Evolutionary conservation across 2,797 vertebrate genomes (phyloP), one percentile per base, ranked within the genome.

Genomic region (Gymnocypris eckloni): DNA sequence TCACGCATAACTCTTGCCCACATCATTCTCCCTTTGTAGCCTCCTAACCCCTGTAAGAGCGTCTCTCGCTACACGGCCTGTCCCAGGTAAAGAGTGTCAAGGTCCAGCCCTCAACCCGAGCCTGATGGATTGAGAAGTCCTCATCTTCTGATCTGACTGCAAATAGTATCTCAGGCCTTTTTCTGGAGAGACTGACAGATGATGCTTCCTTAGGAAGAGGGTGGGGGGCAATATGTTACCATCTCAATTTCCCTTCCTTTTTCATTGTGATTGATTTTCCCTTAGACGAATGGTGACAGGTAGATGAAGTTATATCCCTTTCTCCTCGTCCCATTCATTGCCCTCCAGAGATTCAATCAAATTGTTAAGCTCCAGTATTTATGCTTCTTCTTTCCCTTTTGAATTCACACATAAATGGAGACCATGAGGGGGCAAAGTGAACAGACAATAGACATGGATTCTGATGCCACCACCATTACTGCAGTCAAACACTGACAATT

Each of bases 251-350:
- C 86, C 70, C 84, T 79, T 73, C 73, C 85, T 83, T 82, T 88
- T 88, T 89, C 79, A 87, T 28, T 48, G 39, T 87, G 88, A 90
- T 88, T 88, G 90, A 90, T 89, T 86, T 76, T 80, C 70, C 69
- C 54, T 76, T 54, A 59, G 78, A 88, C 75, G 72, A 85, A 82
- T 84, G 76, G 67, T 89, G 90, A 84, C 88, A 85, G 87, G 79
- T 86, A 86, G 89, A 90, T 88, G 82, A 88, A 87, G 87, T 89
- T 89, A 86, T 84, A 89, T 86, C 84, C 79, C 79, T 87, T 88
- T 77, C 20, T 76, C 41, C 71, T 84, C 79, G 54, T 87, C 75
- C 67, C 72, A 76, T 79, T 82, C 77, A 61, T 81, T 81, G 78
- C 87, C 82, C 86, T 88, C 77, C 64, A 83, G 64, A 87, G 84